Evolutionary conservation across 2,797 vertebrate species (phyloP).

Genomic region (Argyrosomus regius): DNA sequence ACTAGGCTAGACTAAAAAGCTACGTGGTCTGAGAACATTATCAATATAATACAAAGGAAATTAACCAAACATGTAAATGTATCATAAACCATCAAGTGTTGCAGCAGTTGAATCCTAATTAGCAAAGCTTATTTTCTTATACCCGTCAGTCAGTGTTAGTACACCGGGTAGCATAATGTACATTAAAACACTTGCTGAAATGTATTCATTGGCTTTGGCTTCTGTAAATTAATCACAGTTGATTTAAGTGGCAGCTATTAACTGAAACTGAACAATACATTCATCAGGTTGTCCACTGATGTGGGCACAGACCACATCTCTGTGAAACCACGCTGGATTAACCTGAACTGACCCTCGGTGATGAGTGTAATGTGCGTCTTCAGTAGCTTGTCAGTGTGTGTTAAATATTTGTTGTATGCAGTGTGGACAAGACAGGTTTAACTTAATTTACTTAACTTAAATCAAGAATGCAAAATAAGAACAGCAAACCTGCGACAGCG

Average conservation of each 20-base stretch:
- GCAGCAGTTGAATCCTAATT: background rate
- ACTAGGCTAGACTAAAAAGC: background rate
- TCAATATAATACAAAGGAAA: background rate
- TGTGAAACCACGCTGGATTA: conserved; percentile 58
- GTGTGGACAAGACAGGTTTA: background rate
- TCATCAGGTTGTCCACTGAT: conserved; percentile 46
- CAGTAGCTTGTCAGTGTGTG: conserved; percentile 15
- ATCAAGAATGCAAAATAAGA: background rate
- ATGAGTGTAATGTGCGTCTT: conserved; percentile 21
- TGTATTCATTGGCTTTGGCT: conserved; percentile 28
- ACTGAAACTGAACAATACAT: conserved; percentile 24
- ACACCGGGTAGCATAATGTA: background rate
- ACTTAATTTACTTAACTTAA: conserved; percentile 24
- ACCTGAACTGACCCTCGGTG: conserved; percentile 55
- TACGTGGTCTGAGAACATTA: background rate
- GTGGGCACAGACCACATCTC: conserved; percentile 21
- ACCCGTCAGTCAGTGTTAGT: background rate
- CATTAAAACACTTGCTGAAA: conserved; percentile 15
- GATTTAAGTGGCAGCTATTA: conserved; percentile 40
- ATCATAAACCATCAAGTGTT: background rate
- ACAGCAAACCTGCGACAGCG: too few relatives aligned
- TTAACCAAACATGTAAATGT: background rate
- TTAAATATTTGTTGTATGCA: background rate
- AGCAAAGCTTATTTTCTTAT: background rate
- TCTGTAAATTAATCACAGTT: conserved; percentile 40